phyloP scores from a whole-genome alignment of 2,797 vertebrate genomes.

The Stomatorhinus walkeri region DNA sequence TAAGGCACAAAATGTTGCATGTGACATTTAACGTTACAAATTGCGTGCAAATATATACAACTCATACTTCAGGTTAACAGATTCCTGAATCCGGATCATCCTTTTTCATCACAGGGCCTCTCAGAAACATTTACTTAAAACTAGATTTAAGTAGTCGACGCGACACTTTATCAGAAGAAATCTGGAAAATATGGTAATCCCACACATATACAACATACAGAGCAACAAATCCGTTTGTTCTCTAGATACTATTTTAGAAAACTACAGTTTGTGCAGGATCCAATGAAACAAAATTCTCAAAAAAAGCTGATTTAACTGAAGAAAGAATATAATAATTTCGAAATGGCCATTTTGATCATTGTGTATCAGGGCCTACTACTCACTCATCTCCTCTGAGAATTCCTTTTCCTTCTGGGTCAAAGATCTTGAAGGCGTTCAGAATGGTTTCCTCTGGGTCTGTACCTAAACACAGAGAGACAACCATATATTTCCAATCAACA shows the following conservation, averaged over 20 bases:
- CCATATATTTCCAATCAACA: background rate
- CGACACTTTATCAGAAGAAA: background rate
- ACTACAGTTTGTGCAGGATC: background rate
- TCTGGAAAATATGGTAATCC: background rate
- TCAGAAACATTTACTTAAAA: background rate
- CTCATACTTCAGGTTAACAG: background rate
- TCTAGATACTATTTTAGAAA: background rate
- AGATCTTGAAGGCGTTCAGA: constrained; percentile 82
- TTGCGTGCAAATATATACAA: background rate
- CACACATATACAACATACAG: background rate
- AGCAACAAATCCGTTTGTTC: background rate
- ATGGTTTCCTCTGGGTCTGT: constrained; percentile 85
- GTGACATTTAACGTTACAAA: background rate
- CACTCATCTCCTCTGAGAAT: constrained; percentile 80
- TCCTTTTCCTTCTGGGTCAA: constrained; percentile 76
- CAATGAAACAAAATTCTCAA: background rate
- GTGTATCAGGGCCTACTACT: constrained; percentile 40
- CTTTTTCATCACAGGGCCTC: background rate
- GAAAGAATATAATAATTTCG: background rate
- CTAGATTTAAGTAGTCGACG: too few relatives aligned
- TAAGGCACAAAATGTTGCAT: background rate
- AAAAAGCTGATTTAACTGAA: background rate
- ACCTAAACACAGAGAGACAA: constrained; percentile 47
- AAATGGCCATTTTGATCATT: background rate
- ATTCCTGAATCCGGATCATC: background rate